Evolutionary conservation across 1,140 invertebrate species (phyloP), one percentile per base, ranked within the genome.

Genomic region (Batillaria attramentaria): DNA sequence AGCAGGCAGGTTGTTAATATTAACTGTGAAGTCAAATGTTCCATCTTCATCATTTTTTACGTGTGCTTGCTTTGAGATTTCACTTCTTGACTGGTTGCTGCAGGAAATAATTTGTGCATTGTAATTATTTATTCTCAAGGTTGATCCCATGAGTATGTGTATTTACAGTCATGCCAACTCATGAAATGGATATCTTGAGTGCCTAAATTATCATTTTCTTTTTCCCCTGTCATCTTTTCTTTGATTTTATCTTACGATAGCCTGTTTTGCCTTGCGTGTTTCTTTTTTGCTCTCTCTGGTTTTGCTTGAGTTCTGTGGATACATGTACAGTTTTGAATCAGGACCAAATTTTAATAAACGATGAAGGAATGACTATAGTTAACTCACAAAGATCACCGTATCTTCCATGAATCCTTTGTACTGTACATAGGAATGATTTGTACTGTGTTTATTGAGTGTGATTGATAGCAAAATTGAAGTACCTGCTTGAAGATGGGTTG

Each of bases 391-490:
- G n/a, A n/a, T n/a, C n/a, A n/a, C n/a, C n/a, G n/a, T 42, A 46
- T 70, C 68, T 46, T 70, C 68, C n/a, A 46, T 46, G 50, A 70
- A 70, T 70, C 68, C 68, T 46, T 46, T 24, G 6, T 70, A 46
- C 68, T 70, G 68, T 70, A 70, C 68, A 70, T 69, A 69, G 13
- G 28, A 70, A 70, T 43, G 42, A 70, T 70, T 39, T 70, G 68
- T 70, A 46, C 28, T 46, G 41, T 46, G 18, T 28, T n/a, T 70
- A 42, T 46, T 43, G 68, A n/a, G n/a, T 31, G 68, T 46, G 68
- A 31, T 18, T 41, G 68, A 70, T 24, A 46, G 68, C 39, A 70
- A 46, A 70, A 31, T 46, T 70, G 24, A 43, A 69, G 68, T 1
- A 70, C 28, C 37, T 31, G 24, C 68, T 70, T 46, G 68, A 70